Percentiles rank a stretch among this genome's conserved stretches.
phyloP scores from a whole-genome alignment of 2,113 vertebrate genomes.

The Uria aalge region DNA sequence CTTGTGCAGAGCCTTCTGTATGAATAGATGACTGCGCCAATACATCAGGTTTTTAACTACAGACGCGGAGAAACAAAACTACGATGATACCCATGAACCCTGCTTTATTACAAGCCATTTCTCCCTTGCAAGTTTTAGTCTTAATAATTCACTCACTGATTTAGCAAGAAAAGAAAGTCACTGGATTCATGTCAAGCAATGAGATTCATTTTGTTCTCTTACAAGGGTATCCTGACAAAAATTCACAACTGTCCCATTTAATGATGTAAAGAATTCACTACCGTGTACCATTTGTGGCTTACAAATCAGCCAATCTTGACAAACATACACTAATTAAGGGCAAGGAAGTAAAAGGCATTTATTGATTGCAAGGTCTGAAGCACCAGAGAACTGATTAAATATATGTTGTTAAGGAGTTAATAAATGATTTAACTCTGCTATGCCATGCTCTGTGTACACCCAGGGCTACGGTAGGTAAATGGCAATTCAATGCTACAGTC shows the following conservation, averaged over 20 bases:
- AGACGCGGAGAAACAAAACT: neutral
- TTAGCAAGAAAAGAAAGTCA: neutral
- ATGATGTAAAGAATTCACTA: slow-evolving; percentile 27
- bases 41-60: neutral
- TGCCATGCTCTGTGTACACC: neutral
- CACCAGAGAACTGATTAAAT: slow-evolving; percentile 65
- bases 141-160: neutral
- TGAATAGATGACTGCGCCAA: neutral
- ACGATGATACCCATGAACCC: neutral
- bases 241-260: slow-evolving; percentile 15
- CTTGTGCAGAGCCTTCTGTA: neutral
- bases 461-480: slow-evolving; percentile 27
- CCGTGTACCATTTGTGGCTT: neutral
- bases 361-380: slow-evolving; percentile 66
- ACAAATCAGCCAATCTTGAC: slow-evolving; percentile 31
- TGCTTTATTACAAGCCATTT: neutral
- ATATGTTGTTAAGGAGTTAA: slow-evolving; percentile 61
- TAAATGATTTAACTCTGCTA: slow-evolving; percentile 56
- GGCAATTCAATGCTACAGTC: neutral
- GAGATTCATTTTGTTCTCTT: neutral
- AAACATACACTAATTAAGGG: slow-evolving; percentile 68
- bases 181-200: neutral
- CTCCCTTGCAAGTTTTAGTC: neutral
- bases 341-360: slow-evolving; percentile 52
- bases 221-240: neutral